phyloP scores from a whole-genome alignment of 2,797 vertebrate species.

The Poeciliopsis infans region DNA sequence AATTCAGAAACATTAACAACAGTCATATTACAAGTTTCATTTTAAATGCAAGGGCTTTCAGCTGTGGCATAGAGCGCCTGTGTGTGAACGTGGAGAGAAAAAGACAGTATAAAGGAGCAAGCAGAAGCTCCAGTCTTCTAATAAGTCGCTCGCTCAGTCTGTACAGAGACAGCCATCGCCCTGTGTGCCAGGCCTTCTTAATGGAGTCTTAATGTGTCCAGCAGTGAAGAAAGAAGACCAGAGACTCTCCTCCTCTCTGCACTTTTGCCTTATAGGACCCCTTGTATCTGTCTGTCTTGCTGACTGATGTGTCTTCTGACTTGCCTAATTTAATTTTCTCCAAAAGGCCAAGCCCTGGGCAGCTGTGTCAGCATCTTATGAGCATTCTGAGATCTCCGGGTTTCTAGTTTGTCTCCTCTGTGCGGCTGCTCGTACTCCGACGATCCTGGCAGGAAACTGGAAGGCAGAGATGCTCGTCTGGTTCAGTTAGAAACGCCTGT shows the following conservation, averaged over 20 bases:
- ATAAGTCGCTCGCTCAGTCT: constrained; percentile 70
- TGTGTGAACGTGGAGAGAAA: constrained; percentile 12
- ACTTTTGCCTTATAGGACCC: constrained; percentile 66
- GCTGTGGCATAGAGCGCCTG: background rate
- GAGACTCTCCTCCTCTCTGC: constrained; percentile 70
- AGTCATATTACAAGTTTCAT: background rate
- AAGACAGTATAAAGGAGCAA: constrained; percentile 16
- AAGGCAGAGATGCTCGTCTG: constrained; percentile 60
- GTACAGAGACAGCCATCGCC: constrained; percentile 69
- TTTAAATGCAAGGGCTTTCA: background rate
- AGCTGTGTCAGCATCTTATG: constrained; percentile 81
- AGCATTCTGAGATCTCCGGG: constrained; percentile 57
- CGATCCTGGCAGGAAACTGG: constrained; percentile 67
- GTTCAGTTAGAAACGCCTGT: constrained; percentile 58
- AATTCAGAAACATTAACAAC: background rate
- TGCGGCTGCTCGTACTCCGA: constrained; percentile 57
- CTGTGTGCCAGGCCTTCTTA: constrained; percentile 70
- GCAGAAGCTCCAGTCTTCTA: constrained; percentile 45
- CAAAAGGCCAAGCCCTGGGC: constrained; percentile 78
- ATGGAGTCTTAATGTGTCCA: constrained; percentile 80
- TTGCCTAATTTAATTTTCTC: constrained; percentile 79
- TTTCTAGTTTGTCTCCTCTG: constrained; percentile 68
- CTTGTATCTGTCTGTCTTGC: constrained; percentile 66
- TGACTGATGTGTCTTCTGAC: constrained; percentile 77
- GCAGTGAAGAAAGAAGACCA: constrained; percentile 79